Evolutionary conservation across 2,888 invertebrate species (phyloP), one percentile per base, ranked within the genome.

Genomic region (Tineola bisselliella): DNA sequence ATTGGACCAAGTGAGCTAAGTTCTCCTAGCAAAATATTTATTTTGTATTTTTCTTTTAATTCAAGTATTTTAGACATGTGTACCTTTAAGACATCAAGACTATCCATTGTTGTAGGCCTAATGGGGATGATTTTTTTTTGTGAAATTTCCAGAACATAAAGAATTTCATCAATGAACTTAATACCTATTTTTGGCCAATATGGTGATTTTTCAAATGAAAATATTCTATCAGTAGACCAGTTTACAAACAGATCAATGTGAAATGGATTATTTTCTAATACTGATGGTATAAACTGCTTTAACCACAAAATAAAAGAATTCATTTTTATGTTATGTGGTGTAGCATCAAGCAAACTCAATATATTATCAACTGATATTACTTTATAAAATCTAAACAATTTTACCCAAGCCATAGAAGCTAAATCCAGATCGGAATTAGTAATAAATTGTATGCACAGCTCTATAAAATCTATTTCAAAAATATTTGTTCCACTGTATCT

Each of bases 141-240:
- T 44, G 84, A 84, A 43, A 67, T 70, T 69, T 82, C 79, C 59
- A 87, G 67, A 56, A 86, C 77, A 61, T 64, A 63, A 62, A 75
- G 70, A 57, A 86, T 73, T 66, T 83, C 79, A 65, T 81, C 79
- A 65, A 83, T 75, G 65, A 84, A 86, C 67, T 83, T 87, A 8
- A 83, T 68, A 1, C 87, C 88, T 64, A 88, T 84, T 74, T 88
- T 87, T 25, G 88, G 88, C 88, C 88, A 88, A 69, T 86, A 86
- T 62, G 72, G 66, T 33, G 87, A 84, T 63, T 81, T 76, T 68
- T 88, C 88, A 48, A 88, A 70, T 44, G 72, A 68, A 66, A 87
- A 82, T 64, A 87, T 76, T 65, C 84, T 79, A 64, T 84, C 81
- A 65, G 79, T 79, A 12, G 83, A 79, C 88, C 88, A 88, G 66